Evolutionary conservation across 2,797 vertebrate species (phyloP).

Genomic region (Chrosomus eos): DNA sequence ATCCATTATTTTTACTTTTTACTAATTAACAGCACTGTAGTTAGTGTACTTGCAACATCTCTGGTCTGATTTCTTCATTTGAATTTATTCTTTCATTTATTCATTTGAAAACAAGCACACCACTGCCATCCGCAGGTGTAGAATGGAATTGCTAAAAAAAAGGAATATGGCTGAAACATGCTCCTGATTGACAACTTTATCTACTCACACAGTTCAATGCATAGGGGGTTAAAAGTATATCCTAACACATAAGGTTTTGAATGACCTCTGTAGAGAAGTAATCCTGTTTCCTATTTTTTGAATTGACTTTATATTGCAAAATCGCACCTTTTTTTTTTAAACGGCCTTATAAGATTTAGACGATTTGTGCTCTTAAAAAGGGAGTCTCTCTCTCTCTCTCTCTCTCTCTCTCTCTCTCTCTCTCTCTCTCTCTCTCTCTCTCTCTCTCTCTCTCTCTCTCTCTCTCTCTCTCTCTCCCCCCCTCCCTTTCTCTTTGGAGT

Average conservation of each 20-base stretch:
- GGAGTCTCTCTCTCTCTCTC: slow-evolving; percentile 22
- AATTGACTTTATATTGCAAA: background rate
- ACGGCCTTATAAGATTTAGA: slow-evolving; percentile 18
- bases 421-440: slow-evolving; percentile 18
- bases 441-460: slow-evolving; percentile 4
- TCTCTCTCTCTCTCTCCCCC: background rate
- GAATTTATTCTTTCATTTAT: too few relatives aligned
- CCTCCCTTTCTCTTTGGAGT: slow-evolving; percentile 31
- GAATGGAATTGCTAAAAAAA: background rate
- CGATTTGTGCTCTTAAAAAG: background rate
- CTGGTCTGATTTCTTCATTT: slow-evolving; percentile 26
- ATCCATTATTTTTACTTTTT: slow-evolving; percentile 10
- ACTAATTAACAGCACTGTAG: background rate
- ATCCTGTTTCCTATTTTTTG: background rate
- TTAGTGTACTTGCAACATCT: background rate
- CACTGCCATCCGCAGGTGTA: slow-evolving; percentile 51
- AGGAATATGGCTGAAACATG: background rate
- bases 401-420: background rate
- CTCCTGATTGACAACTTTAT: background rate
- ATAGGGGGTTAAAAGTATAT: background rate
- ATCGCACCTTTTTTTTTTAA: background rate
- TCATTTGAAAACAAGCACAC: slow-evolving; percentile 15
- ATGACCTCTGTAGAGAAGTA: background rate
- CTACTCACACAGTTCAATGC: background rate
- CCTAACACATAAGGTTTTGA: background rate